A percentile compares a stretch with the other conserved stretches of the same genome.
These are phyloP conservation scores for Anguilla rostrata DNA, from an alignment of 2,113 vertebrate species.

Conservation along the genomic window DNA sequence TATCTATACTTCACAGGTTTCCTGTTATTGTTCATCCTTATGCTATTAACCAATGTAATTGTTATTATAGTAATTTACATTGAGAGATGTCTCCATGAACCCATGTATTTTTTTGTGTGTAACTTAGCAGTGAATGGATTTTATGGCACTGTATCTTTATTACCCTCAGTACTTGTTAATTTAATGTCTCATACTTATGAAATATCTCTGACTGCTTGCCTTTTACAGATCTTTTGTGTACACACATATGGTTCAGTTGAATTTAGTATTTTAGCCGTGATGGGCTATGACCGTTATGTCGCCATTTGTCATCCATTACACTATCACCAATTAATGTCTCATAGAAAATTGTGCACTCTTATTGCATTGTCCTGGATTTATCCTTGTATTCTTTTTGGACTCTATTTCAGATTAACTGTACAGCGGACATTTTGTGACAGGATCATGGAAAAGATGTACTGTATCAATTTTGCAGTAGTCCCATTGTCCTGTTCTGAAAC, in stretches of 20 bases:
- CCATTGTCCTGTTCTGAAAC: constrained; percentile 55
- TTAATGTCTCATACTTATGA: constrained; percentile 42
- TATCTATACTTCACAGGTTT: constrained; percentile 45
- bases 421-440: constrained; percentile 47
- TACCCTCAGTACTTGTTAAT: constrained; percentile 39
- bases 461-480: constrained; percentile 48
- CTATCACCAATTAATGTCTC: constrained; percentile 44
- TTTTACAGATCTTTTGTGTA: constrained; percentile 56
- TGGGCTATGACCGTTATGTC: constrained; percentile 52
- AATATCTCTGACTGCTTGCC: constrained; percentile 45
- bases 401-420: constrained; percentile 28
- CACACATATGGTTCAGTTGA: constrained; percentile 46
- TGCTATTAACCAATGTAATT: constrained; percentile 37
- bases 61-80: constrained; percentile 47
- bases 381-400: neutral
- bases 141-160: constrained; percentile 43
- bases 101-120: constrained; percentile 61
- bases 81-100: constrained; percentile 57
- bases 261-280: constrained; percentile 43
- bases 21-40: constrained; percentile 32
- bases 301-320: constrained; percentile 50
- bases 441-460: constrained; percentile 49
- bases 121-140: constrained; percentile 56
- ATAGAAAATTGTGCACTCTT: neutral
- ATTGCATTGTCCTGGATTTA: constrained; percentile 37